Conservation (phyloP, 2,113 vertebrate species). For the Nasalis larvatus region DNA sequence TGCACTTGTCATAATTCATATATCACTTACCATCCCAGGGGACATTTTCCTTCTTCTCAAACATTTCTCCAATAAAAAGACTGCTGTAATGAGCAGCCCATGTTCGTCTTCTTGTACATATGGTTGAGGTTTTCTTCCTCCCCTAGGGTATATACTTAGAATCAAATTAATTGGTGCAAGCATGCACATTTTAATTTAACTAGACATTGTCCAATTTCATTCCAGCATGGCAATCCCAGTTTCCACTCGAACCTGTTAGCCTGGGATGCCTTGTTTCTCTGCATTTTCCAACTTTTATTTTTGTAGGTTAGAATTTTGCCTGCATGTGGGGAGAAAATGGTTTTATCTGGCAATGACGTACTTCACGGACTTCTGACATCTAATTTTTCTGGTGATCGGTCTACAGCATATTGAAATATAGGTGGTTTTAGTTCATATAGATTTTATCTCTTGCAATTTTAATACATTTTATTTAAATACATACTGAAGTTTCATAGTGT, state of each 20-base stretch:
- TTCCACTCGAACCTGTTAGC: not conserved
- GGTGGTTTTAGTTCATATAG: not conserved
- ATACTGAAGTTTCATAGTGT: not conserved
- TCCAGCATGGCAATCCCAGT: too few species aligned
- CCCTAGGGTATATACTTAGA: too few species aligned
- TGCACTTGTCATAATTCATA: not conserved
- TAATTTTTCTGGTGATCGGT: not conserved
- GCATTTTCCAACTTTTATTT: not conserved
- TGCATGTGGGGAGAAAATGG: not conserved
- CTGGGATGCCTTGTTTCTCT: not conserved
- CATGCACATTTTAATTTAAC: not conserved
- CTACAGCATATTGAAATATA: not conserved
- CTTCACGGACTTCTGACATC: not conserved
- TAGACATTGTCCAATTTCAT: too few species aligned
- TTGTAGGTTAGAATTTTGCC: too few species aligned
- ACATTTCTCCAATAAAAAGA: not conserved
- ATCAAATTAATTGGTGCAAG: not conserved
- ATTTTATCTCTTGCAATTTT: not conserved
- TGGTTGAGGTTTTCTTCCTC: not conserved
- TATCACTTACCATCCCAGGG: not conserved
- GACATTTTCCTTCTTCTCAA: not conserved
- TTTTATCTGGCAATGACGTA: not conserved
- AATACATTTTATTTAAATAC: not conserved
- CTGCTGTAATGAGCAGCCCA: not conserved
- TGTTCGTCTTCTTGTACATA: not conserved